Evolutionary conservation across 2,113 vertebrate species (phyloP).

Genomic region (Hylia prasina): DNA sequence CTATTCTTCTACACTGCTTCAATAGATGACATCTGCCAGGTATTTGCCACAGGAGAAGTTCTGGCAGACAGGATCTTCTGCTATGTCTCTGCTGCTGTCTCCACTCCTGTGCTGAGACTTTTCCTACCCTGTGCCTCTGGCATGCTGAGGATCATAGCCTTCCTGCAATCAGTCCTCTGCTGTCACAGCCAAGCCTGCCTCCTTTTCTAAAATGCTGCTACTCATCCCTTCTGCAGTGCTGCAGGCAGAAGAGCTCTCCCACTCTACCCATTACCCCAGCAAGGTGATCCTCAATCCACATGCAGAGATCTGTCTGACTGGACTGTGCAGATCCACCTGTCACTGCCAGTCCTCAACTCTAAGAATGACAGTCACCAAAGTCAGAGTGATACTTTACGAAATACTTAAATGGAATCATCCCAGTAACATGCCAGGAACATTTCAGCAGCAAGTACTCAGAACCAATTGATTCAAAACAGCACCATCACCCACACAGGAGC

Average conservation of each 20-base stretch:
- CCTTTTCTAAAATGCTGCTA: not conserved
- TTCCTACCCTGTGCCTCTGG: not conserved
- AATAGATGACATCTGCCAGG: not conserved
- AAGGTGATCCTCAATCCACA: not conserved
- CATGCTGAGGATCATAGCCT: not conserved
- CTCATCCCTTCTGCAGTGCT: not conserved
- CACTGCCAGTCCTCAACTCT: not conserved
- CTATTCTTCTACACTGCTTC: not conserved
- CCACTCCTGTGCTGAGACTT: accelerated
- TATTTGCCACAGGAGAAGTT: not conserved
- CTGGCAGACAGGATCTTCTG: not conserved
- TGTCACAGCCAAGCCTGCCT: not conserved
- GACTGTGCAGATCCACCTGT: not conserved
- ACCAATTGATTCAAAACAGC: not conserved
- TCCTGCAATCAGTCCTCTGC: not conserved
- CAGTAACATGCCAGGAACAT: not conserved
- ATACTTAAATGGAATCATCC: not conserved
- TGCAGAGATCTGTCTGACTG: accelerated
- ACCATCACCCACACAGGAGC: not conserved
- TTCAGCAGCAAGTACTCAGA: not conserved
- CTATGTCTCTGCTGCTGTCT: not conserved
- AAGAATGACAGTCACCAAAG: not conserved
- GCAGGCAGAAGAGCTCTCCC: not conserved
- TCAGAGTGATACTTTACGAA: not conserved
- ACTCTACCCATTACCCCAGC: not conserved